Conservation (phyloP, 1,140 invertebrate genomes). For the Tetragnatha versicolor region DNA sequence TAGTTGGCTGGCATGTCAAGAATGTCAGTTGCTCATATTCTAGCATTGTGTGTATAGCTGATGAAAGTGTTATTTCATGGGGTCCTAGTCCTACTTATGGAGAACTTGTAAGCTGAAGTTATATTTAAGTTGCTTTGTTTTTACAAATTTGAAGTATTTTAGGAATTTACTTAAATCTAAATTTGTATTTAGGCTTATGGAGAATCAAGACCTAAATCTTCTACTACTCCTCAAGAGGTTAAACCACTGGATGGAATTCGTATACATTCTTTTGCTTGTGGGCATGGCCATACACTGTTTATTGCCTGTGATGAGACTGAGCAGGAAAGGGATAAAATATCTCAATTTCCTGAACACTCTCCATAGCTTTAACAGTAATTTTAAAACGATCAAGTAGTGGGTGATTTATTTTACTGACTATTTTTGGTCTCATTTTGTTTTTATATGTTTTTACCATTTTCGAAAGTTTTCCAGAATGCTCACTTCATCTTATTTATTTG, state of each 20-base stretch:
- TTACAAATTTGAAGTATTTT: background rate
- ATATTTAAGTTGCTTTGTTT: background rate
- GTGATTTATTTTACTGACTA: too few relatives aligned
- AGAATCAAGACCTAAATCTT: slow-evolving; percentile 82
- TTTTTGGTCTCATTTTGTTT: too few relatives aligned
- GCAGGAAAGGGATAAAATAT: slow-evolving; percentile 71
- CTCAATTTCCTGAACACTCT: slow-evolving; percentile 70
- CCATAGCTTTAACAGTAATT: too few relatives aligned
- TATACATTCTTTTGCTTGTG: slow-evolving; percentile 81
- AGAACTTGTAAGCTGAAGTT: slow-evolving; percentile 80
- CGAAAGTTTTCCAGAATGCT: too few relatives aligned
- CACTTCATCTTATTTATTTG: too few relatives aligned
- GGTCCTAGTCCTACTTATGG: slow-evolving; percentile 90
- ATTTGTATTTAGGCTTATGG: slow-evolving; percentile 75
- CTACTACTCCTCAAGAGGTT: slow-evolving; percentile 87
- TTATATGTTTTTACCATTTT: too few relatives aligned
- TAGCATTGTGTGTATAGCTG: slow-evolving; percentile 85
- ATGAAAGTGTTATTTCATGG: slow-evolving; percentile 89
- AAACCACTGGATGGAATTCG: slow-evolving; percentile 81
- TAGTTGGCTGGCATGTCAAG: slow-evolving; percentile 88
- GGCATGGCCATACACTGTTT: slow-evolving; percentile 81
- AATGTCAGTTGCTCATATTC: slow-evolving; percentile 73
- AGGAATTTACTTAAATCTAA: background rate
- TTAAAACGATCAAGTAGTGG: too few relatives aligned
- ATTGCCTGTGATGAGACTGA: slow-evolving; percentile 73